Evolutionary conservation across 2,888 invertebrate genomes (phyloP).

Genomic region (Drepanosiphum platanoidis): DNA sequence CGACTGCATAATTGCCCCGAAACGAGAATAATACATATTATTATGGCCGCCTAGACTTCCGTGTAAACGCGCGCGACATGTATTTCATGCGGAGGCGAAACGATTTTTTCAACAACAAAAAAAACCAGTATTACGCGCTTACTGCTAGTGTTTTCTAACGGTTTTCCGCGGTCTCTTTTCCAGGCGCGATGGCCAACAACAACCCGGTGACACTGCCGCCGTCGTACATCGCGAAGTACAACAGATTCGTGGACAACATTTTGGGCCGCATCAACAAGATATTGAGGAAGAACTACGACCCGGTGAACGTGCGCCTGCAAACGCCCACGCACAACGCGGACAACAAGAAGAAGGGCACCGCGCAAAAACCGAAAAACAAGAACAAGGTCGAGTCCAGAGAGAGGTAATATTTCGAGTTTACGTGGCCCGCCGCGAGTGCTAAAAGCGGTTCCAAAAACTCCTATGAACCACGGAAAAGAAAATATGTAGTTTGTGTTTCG

Average conservation of each 20-base stretch:
- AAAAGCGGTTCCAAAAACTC: no score
- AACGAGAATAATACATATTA: no score
- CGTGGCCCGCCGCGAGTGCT: no score
- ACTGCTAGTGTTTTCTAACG: no score
- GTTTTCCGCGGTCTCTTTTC: constrained; percentile 62
- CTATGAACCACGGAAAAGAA: no score
- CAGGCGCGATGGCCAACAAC: constrained; percentile 70
- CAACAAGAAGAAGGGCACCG: constrained; percentile 67
- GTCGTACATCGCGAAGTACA: constrained; percentile 82
- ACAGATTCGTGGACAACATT: constrained; percentile 85
- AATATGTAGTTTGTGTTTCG: no score
- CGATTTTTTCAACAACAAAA: neutral
- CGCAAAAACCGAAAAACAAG: constrained; percentile 61
- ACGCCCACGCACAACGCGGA: constrained; percentile 69
- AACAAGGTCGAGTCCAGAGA: constrained; percentile 57
- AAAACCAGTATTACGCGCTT: neutral
- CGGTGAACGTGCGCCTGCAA: constrained; percentile 79
- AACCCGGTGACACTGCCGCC: constrained; percentile 71
- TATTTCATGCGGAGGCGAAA: no score
- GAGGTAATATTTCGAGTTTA: constrained; percentile 39
- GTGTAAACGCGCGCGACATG: no score
- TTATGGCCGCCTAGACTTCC: no score
- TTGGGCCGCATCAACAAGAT: constrained; percentile 84
- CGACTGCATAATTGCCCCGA: no score
- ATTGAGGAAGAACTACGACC: constrained; percentile 82